These are phyloP conservation scores for Zaprionus africanus DNA, from an alignment of 1,140 invertebrate genomes.

Conservation along the genomic window DNA sequence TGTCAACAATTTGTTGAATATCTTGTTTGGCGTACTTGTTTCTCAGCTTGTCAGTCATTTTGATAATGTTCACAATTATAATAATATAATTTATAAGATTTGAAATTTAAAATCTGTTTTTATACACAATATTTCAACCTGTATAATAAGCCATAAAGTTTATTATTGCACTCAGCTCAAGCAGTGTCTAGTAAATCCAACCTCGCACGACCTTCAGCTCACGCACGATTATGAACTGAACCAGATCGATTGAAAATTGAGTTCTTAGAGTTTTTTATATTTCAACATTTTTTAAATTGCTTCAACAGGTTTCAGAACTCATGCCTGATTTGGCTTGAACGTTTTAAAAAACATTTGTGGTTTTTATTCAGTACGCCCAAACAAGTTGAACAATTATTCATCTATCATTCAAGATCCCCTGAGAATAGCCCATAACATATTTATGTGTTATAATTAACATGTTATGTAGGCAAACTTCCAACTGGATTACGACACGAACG, in stretches of 20 bases:
- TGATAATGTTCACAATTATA: neutral
- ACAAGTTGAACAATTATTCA: neutral
- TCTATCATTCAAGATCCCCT: neutral
- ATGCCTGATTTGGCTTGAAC: neutral
- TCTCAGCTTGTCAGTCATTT: neutral
- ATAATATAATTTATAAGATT: neutral
- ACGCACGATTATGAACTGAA: neutral
- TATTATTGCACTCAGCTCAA: too few species aligned
- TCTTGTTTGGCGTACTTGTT: neutral
- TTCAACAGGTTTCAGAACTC: neutral
- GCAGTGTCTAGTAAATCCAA: neutral
- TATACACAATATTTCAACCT: neutral
- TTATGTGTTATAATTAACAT: neutral
- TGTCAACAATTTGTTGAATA: constrained; percentile 4
- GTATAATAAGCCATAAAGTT: neutral
- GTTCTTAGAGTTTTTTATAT: neutral
- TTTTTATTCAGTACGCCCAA: neutral
- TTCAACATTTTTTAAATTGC: constrained; percentile 1
- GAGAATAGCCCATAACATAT: neutral
- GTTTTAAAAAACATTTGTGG: neutral
- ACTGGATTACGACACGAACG: neutral
- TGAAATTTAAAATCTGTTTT: neutral
- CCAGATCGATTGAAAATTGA: neutral
- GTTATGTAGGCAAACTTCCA: neutral
- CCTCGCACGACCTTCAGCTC: neutral